A percentile compares a stretch with the other conserved stretches of the same genome.
These are phyloP conservation scores for Clarias fuscus DNA, from an alignment of 2,797 vertebrate species.

Conservation along the genomic window DNA sequence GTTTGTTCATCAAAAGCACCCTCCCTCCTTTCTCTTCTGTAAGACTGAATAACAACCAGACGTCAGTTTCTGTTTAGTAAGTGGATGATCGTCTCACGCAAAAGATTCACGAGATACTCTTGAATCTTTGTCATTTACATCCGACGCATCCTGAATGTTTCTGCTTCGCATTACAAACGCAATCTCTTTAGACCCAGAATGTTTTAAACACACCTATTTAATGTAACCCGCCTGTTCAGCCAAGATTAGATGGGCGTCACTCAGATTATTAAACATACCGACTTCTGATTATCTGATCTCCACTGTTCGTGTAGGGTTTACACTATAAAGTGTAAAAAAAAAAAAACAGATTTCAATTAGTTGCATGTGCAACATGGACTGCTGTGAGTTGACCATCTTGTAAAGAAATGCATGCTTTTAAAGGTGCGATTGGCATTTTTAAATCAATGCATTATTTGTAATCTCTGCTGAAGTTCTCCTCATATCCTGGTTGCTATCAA, in stretches of 20 bases:
- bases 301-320: neutral
- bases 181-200: neutral
- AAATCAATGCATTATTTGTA: neutral
- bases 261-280: neutral
- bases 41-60: neutral
- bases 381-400: neutral
- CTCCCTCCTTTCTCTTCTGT: neutral
- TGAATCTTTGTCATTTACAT: neutral
- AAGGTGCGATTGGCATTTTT: neutral
- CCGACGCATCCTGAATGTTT: neutral
- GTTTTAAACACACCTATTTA: neutral
- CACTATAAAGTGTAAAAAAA: neutral
- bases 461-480: neutral
- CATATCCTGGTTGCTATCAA: neutral
- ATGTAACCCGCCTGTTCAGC: neutral
- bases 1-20: neutral
- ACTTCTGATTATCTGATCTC: neutral
- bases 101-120: neutral
- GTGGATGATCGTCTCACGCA: neutral
- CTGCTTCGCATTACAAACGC: neutral
- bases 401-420: neutral
- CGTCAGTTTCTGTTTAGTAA: slow-evolving; percentile 1
- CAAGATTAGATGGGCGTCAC: neutral
- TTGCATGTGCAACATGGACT: neutral
- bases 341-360: neutral